These are phyloP conservation scores for Brachyopa scutellaris DNA, from an alignment of 2,888 invertebrate genomes.

Conservation along the genomic window DNA sequence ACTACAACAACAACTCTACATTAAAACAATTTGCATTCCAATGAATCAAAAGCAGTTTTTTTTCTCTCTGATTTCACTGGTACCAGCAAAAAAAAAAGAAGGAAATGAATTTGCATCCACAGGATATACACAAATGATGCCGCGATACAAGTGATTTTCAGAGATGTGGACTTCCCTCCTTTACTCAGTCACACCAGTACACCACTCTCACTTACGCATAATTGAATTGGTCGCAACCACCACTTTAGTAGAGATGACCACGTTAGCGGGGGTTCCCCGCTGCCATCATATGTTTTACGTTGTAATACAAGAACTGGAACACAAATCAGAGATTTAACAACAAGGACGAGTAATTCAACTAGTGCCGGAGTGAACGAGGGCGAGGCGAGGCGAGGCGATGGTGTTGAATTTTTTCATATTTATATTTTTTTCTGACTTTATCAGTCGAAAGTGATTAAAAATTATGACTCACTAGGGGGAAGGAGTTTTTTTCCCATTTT, in stretches of 20 bases:
- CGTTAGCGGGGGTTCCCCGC: slow-evolving; percentile 36
- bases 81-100: background rate
- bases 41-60: slow-evolving; percentile 54
- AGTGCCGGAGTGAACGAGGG: slow-evolving; percentile 13
- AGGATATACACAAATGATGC: slow-evolving; percentile 21
- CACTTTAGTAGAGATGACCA: slow-evolving; percentile 68
- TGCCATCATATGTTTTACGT: background rate
- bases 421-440: slow-evolving; percentile 42
- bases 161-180: background rate
- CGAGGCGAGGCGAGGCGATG: slow-evolving; percentile 7
- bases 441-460: slow-evolving; percentile 70
- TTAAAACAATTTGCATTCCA: slow-evolving; percentile 72
- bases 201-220: slow-evolving; percentile 62
- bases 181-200: background rate
- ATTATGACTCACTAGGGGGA: slow-evolving; percentile 64
- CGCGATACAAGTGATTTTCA: slow-evolving; percentile 44
- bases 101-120: background rate
- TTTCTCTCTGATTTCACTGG: slow-evolving; percentile 14
- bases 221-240: slow-evolving; percentile 70
- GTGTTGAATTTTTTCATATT: slow-evolving; percentile 18
- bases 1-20: slow-evolving; percentile 36
- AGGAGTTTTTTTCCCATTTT: background rate
- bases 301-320: slow-evolving; percentile 36
- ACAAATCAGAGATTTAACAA: slow-evolving; percentile 51
- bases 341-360: slow-evolving; percentile 62